These are phyloP conservation scores for Diorhabda carinulata DNA, from an alignment of 1,140 invertebrate species.

Conservation along the genomic window DNA sequence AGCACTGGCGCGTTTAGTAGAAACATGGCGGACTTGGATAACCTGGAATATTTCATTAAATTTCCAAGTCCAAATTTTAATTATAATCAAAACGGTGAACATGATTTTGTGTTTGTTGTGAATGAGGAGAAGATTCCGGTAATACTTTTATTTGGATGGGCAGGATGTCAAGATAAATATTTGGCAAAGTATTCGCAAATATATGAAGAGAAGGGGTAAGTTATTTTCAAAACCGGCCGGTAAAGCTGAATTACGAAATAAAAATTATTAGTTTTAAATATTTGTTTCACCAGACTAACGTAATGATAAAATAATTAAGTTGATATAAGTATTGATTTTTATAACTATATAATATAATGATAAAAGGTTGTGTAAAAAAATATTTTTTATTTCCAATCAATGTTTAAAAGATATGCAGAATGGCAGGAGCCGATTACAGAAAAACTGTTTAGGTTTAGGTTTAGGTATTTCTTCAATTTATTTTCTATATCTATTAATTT, in stretches of 20 bases:
- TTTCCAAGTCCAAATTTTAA: conserved; percentile 54
- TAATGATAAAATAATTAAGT: no score
- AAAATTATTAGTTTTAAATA: no score
- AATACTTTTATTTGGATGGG: conserved; percentile 74
- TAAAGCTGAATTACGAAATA: neutral
- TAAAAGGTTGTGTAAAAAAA: no score
- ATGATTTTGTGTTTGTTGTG: conserved; percentile 56
- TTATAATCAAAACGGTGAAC: conserved; percentile 43
- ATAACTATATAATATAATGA: no score
- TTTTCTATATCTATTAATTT: neutral
- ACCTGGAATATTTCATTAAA: conserved; percentile 61
- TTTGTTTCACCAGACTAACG: no score
- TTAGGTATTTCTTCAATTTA: neutral
- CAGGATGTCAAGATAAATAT: conserved; percentile 72
- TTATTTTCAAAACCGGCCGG: conserved; percentile 9
- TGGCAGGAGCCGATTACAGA: neutral
- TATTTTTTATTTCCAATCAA: no score
- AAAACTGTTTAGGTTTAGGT: neutral
- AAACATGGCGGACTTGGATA: conserved; percentile 47
- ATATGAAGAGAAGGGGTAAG: conserved; percentile 70
- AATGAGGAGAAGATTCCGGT: conserved; percentile 62
- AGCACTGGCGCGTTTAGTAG: conserved; percentile 3
- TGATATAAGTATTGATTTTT: no score
- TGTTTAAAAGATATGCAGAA: no score
- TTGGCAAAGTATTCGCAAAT: conserved; percentile 74